These are phyloP conservation scores for Spicauda simplicius DNA, from an alignment of 2,888 invertebrate genomes.

Conservation along the genomic window DNA sequence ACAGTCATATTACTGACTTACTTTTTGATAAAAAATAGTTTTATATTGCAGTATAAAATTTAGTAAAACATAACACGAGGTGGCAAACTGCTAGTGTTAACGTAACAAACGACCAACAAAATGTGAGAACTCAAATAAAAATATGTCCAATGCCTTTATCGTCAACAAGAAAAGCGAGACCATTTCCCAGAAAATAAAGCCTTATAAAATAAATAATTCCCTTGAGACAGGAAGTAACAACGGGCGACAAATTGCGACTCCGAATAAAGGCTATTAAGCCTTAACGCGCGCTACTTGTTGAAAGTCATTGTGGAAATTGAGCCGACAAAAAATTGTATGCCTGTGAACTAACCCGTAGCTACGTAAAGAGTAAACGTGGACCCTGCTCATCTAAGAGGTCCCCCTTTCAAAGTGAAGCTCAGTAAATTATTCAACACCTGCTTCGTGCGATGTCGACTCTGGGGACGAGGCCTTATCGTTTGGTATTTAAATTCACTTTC, in stretches of 20 bases:
- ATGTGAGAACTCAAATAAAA: not conserved
- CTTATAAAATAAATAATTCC: slow-evolving; percentile 20
- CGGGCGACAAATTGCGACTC: slow-evolving; percentile 22
- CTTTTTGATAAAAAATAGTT: no score
- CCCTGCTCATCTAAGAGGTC: slow-evolving; percentile 50
- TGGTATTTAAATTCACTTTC: slow-evolving; percentile 55
- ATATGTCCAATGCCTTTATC: not conserved
- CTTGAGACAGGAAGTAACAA: slow-evolving; percentile 18
- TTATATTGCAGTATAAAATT: no score
- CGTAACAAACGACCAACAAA: not conserved
- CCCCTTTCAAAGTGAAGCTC: slow-evolving; percentile 56
- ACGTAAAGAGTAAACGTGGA: slow-evolving; percentile 47
- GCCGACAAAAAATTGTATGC: slow-evolving; percentile 47
- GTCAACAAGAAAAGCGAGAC: not conserved
- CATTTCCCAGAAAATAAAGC: slow-evolving; percentile 22
- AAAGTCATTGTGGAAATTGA: slow-evolving; percentile 50
- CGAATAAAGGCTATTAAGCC: slow-evolving; percentile 44
- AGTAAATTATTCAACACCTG: slow-evolving; percentile 68
- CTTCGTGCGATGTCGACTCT: slow-evolving; percentile 51
- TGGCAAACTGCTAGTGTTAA: no score
- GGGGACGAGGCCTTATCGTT: slow-evolving; percentile 52
- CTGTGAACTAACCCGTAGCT: slow-evolving; percentile 37
- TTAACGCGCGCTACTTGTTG: slow-evolving; percentile 46
- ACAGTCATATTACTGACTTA: no score
- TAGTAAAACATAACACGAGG: no score